These are phyloP conservation scores for Ptychadena robeensis DNA, from an alignment of 2,797 vertebrate genomes.

Conservation along the genomic window DNA sequence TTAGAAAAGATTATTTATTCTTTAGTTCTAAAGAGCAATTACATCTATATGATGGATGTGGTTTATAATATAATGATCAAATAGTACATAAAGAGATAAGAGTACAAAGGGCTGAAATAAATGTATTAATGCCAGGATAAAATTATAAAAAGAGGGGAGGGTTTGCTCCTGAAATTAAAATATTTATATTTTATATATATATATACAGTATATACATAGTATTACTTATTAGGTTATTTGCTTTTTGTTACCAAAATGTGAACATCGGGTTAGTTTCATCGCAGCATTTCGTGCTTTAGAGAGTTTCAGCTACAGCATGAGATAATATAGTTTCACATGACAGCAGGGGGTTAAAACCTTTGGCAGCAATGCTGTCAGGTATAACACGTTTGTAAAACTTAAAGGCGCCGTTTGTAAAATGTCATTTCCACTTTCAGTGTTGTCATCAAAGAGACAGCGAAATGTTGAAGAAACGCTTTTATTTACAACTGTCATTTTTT, in stretches of 20 bases:
- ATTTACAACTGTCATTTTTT: slow-evolving; percentile 46
- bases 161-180: too few relatives aligned
- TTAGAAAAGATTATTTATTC: too few relatives aligned
- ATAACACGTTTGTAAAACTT: background rate
- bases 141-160: too few relatives aligned
- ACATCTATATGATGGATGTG: too few relatives aligned
- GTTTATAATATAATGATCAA: too few relatives aligned
- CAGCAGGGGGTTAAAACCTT: slow-evolving; percentile 23
- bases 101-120: too few relatives aligned
- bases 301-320: background rate
- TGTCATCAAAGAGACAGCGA: slow-evolving; percentile 42
- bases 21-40: too few relatives aligned
- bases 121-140: too few relatives aligned
- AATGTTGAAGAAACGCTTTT: slow-evolving; percentile 26
- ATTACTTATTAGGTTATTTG: too few relatives aligned
- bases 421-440: slow-evolving; percentile 33
- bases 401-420: slow-evolving; percentile 32
- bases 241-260: background rate
- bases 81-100: too few relatives aligned
- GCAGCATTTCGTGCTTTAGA: background rate
- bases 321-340: background rate
- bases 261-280: background rate
- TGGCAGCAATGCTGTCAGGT: background rate
- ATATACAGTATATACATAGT: too few relatives aligned
- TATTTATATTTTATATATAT: too few relatives aligned